These are phyloP conservation scores for Lochmaea capreae DNA, from an alignment of 2,888 invertebrate genomes.

Conservation along the genomic window DNA sequence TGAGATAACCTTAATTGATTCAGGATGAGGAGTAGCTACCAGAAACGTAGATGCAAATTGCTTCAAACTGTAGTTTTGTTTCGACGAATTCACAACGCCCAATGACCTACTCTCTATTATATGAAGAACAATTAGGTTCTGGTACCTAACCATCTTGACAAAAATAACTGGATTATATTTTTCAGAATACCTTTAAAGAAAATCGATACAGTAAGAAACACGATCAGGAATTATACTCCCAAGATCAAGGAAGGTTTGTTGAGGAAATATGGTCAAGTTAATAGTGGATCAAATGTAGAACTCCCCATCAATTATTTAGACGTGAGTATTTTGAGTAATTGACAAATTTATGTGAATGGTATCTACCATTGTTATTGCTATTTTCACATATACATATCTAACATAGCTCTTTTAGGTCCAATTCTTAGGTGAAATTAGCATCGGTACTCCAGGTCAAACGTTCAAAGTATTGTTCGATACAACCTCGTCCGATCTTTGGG, in stretches of 20 bases:
- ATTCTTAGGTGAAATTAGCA: conserved; percentile 90
- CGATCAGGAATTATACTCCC: background rate
- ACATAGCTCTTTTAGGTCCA: conserved; percentile 73
- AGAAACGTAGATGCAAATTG: no score
- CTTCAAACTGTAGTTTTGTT: no score
- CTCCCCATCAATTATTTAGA: conserved; percentile 7
- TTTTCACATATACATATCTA: no score
- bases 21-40: no score
- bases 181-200: conserved; percentile 7
- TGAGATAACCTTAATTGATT: no score
- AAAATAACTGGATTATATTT: background rate
- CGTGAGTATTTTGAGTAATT: background rate
- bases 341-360: background rate
- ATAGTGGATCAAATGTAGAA: background rate
- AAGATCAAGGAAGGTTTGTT: background rate
- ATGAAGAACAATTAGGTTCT: no score
- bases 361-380: no score
- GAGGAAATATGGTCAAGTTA: background rate
- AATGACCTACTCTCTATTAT: no score
- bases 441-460: conserved; percentile 87
- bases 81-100: no score
- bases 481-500: conserved; percentile 96
- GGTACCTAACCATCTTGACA: no score
- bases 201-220: background rate
- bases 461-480: conserved; percentile 96